Evolutionary conservation across 2,888 invertebrate genomes (phyloP).

Genomic region (Apamea crenata): DNA sequence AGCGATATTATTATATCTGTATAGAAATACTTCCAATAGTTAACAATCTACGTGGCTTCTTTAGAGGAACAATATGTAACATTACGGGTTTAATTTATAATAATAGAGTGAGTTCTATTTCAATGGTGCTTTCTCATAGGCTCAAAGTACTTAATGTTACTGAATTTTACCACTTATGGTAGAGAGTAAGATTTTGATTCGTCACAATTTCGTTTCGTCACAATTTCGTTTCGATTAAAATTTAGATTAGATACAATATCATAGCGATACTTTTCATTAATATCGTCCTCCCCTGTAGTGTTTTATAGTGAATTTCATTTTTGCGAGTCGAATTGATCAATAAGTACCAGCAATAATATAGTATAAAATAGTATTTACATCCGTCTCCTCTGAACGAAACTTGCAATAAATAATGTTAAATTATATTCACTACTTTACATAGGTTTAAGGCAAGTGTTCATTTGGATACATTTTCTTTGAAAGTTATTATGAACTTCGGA

Average conservation of each 20-base stretch:
- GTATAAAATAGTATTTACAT: constrained; percentile 56
- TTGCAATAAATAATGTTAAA: constrained; percentile 69
- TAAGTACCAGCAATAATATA: constrained; percentile 65
- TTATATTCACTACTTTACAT: constrained; percentile 67
- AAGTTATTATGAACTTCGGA: background rate
- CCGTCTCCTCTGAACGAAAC: constrained; percentile 65
- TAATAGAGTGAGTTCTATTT: constrained; percentile 66
- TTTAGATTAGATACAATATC: constrained; percentile 23
- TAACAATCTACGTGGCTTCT: constrained; percentile 21
- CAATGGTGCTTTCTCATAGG: constrained; percentile 79
- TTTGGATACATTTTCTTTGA: constrained; percentile 63
- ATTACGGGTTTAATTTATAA: constrained; percentile 66
- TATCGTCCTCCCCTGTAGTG: constrained; percentile 30
- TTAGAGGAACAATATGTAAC: constrained; percentile 37
- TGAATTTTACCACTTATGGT: constrained; percentile 50
- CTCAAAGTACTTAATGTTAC: constrained; percentile 74
- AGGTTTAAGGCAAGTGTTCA: constrained; percentile 67
- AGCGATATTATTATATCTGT: background rate
- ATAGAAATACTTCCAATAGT: constrained; percentile 28
- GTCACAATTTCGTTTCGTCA: constrained; percentile 37
- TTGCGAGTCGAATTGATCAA: constrained; percentile 57
- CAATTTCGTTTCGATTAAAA: constrained; percentile 27
- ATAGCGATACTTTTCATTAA: constrained; percentile 28
- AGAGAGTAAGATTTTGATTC: constrained; percentile 58
- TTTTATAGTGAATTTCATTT: constrained; percentile 38